Evolutionary conservation across 2,888 invertebrate species (phyloP).

Genomic region (Eilema caniola): DNA sequence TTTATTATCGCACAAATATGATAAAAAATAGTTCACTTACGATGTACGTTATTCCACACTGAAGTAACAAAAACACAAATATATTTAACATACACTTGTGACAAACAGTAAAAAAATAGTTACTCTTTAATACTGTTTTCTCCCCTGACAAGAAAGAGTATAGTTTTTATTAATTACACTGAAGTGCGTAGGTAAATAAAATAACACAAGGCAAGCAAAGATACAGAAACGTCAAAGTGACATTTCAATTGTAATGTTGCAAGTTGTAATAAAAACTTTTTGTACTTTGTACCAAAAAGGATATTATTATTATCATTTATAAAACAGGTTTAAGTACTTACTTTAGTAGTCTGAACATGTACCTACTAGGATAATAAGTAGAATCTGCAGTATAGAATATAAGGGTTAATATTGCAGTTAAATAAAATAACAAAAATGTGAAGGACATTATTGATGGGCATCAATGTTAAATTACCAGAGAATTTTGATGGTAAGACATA

Average conservation of each 20-base stretch:
- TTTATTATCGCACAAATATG: constrained; percentile 41
- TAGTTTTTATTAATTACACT: constrained; percentile 44
- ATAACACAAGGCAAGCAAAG: constrained; percentile 22
- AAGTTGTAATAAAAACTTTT: constrained; percentile 1
- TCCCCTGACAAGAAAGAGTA: constrained; percentile 27
- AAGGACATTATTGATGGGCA: too few species aligned
- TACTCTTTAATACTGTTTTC: constrained; percentile 23
- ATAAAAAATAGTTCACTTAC: constrained; percentile 32
- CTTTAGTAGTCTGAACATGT: too few species aligned
- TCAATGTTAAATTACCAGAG: too few species aligned
- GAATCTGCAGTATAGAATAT: too few species aligned
- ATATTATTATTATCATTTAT: too few species aligned
- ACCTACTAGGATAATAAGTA: too few species aligned
- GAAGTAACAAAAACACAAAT: constrained; percentile 28
- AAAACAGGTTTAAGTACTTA: too few species aligned
- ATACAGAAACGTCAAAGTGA: constrained; percentile 59
- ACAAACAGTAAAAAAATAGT: constrained; percentile 21
- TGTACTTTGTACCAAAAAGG: not conserved
- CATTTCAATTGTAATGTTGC: constrained; percentile 36
- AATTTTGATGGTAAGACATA: too few species aligned
- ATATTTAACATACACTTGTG: constrained; percentile 34
- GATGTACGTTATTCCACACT: constrained; percentile 23
- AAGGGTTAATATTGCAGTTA: too few species aligned
- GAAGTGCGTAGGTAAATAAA: constrained; percentile 69
- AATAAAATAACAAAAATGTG: too few species aligned